phyloP scores from a whole-genome alignment of 2,113 vertebrate genomes.

The Anolis carolinensis region DNA sequence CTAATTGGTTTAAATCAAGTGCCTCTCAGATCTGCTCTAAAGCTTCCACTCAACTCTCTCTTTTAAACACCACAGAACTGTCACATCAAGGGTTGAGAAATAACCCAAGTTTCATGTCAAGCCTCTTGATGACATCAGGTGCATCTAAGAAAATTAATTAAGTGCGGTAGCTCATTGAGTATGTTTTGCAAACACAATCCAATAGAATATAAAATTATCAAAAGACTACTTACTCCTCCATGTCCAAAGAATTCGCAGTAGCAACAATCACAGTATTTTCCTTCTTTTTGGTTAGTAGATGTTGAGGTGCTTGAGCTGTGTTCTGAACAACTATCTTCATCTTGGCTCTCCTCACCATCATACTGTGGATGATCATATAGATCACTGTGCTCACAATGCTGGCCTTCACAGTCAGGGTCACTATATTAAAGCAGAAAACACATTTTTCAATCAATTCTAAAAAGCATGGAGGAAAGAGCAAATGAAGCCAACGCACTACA shows the following conservation, averaged over 20 bases:
- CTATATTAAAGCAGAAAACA: slow-evolving; percentile 65
- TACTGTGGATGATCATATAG: slow-evolving; percentile 90
- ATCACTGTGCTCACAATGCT: slow-evolving; percentile 90
- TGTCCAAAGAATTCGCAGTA: slow-evolving; percentile 99
- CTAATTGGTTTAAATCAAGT: neutral
- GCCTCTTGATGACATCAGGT: neutral
- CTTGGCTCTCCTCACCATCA: slow-evolving; percentile 93
- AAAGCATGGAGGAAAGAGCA: neutral
- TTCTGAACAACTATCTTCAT: slow-evolving; percentile 97
- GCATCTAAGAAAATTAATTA: neutral
- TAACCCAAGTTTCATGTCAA: neutral
- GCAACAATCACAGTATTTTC: slow-evolving; percentile 99
- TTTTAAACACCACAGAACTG: neutral
- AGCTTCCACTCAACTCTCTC: neutral
- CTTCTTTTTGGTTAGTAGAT: slow-evolving; percentile 98
- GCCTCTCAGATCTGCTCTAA: neutral
- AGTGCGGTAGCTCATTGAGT: neutral
- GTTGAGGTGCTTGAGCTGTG: slow-evolving; percentile 98
- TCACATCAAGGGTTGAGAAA: neutral
- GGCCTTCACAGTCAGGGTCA: slow-evolving; percentile 96
- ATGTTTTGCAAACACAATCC: neutral
- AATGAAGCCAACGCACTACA: neutral
- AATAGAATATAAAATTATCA: neutral
- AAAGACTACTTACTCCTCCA: slow-evolving; percentile 87
- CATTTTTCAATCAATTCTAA: neutral